Percentiles rank a stretch among this genome's conserved stretches.
These are phyloP conservation scores for Rhagium mordax DNA, from an alignment of 2,888 invertebrate genomes.

Conservation along the genomic window DNA sequence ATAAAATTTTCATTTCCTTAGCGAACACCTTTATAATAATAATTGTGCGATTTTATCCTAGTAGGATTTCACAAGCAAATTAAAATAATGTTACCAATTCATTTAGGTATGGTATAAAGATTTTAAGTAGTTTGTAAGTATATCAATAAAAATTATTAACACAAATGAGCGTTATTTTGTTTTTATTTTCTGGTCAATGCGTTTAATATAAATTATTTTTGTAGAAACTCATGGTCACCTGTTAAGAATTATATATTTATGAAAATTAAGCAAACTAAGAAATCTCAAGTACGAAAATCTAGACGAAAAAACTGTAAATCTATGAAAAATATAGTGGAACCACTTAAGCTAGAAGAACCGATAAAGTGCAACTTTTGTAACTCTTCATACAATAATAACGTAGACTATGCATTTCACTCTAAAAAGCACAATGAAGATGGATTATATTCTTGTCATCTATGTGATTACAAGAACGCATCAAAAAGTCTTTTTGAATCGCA, in stretches of 20 bases:
- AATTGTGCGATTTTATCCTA: too few relatives aligned
- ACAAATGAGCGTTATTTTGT: too few relatives aligned
- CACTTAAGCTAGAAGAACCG: constrained; percentile 59
- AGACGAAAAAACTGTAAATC: background rate
- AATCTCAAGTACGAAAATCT: background rate
- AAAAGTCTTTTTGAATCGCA: constrained; percentile 67
- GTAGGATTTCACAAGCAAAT: too few relatives aligned
- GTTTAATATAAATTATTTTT: background rate
- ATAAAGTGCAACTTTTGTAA: constrained; percentile 65
- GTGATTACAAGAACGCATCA: constrained; percentile 61
- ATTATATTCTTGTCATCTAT: constrained; percentile 63
- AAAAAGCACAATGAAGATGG: constrained; percentile 60
- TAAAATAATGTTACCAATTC: too few relatives aligned
- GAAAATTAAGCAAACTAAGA: background rate
- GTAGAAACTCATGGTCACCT: background rate
- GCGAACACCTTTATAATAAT: too few relatives aligned
- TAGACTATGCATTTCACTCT: constrained; percentile 64
- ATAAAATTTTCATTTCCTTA: too few relatives aligned
- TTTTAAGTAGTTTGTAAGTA: too few relatives aligned
- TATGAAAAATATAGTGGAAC: background rate
- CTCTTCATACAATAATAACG: constrained; percentile 61
- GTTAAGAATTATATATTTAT: background rate
- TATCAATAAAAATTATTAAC: too few relatives aligned
- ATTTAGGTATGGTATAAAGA: too few relatives aligned
- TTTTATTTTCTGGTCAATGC: background rate